phyloP scores from a whole-genome alignment of 2,113 vertebrate species.

The Triplophysa siluroides region DNA sequence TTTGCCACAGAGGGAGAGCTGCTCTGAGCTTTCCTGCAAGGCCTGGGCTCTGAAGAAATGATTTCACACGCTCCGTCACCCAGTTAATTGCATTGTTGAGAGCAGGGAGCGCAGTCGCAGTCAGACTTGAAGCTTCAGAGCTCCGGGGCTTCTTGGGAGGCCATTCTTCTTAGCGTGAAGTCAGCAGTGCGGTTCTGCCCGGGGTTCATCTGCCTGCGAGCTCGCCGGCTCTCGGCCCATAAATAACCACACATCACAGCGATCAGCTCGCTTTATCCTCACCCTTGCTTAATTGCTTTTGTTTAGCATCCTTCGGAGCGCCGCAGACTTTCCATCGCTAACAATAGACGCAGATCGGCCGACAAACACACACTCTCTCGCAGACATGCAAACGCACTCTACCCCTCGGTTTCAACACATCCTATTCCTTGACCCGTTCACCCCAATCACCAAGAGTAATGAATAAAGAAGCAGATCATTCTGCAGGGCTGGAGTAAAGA shows the following conservation, averaged over 20 bases:
- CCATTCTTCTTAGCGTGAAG: slow-evolving; percentile 44
- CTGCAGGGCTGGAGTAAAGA: slow-evolving; percentile 34
- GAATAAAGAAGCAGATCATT: slow-evolving; percentile 68
- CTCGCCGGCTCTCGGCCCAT: slow-evolving; percentile 69
- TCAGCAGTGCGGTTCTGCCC: slow-evolving; percentile 61
- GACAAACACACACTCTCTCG: slow-evolving; percentile 14
- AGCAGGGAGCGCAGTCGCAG: slow-evolving; percentile 1
- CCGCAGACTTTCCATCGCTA: slow-evolving; percentile 13
- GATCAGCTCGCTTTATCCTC: slow-evolving; percentile 22
- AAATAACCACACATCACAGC: slow-evolving; percentile 65
- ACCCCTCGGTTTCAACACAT: slow-evolving; percentile 46
- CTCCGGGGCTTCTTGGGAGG: slow-evolving; percentile 20
- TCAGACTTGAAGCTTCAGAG: slow-evolving; percentile 18
- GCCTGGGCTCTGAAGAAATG: slow-evolving; percentile 6
- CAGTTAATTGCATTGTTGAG: slow-evolving; percentile 30
- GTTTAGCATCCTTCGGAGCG: slow-evolving; percentile 10
- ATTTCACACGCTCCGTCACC: slow-evolving; percentile 33
- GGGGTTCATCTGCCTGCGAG: slow-evolving; percentile 70
- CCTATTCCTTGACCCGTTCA: slow-evolving; percentile 61
- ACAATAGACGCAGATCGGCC: not conserved
- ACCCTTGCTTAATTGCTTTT: slow-evolving; percentile 49
- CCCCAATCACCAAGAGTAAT: slow-evolving; percentile 65
- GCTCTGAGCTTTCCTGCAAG: slow-evolving; percentile 25
- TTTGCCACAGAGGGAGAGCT: not conserved
- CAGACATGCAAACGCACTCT: slow-evolving; percentile 3